A percentile compares a stretch with the other conserved stretches of the same genome.
These are phyloP conservation scores for Pangasius krempfi DNA, from an alignment of 2,797 vertebrate genomes.

Conservation along the genomic window DNA sequence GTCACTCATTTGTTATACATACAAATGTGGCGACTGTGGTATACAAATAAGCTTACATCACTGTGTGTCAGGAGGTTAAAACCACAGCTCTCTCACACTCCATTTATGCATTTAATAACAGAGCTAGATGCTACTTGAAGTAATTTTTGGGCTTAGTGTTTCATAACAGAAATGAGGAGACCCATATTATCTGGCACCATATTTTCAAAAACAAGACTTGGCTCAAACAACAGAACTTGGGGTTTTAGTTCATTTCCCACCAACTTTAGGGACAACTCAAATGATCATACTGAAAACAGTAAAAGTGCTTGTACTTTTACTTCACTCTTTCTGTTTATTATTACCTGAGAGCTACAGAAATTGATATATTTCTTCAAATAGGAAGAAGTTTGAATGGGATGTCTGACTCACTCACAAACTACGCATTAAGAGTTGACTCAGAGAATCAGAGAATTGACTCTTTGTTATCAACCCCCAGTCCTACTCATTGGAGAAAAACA, in stretches of 20 bases:
- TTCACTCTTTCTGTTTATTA: neutral
- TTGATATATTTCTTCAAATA: neutral
- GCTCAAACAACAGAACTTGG: neutral
- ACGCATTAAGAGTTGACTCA: neutral
- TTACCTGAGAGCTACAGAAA: neutral
- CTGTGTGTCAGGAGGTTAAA: conserved; percentile 43
- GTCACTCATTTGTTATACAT: conserved; percentile 47
- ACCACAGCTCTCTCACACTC: conserved; percentile 31
- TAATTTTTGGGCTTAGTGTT: conserved; percentile 21
- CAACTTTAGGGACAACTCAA: neutral
- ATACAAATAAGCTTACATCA: conserved; percentile 42
- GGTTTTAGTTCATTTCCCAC: neutral
- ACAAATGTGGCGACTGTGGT: conserved; percentile 33
- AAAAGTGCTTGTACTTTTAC: neutral
- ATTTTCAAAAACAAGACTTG: neutral
- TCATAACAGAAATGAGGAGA: neutral
- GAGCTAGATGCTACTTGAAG: conserved; percentile 6
- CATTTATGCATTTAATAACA: conserved; percentile 30
- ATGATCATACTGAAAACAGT: neutral
- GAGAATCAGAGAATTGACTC: neutral
- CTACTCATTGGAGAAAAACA: neutral
- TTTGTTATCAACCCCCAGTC: neutral
- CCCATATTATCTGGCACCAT: conserved; percentile 1
- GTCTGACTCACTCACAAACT: neutral
- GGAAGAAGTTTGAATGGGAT: neutral